phyloP scores from a whole-genome alignment of 2,888 invertebrate species.

The Fissipunctia ypsillon region DNA sequence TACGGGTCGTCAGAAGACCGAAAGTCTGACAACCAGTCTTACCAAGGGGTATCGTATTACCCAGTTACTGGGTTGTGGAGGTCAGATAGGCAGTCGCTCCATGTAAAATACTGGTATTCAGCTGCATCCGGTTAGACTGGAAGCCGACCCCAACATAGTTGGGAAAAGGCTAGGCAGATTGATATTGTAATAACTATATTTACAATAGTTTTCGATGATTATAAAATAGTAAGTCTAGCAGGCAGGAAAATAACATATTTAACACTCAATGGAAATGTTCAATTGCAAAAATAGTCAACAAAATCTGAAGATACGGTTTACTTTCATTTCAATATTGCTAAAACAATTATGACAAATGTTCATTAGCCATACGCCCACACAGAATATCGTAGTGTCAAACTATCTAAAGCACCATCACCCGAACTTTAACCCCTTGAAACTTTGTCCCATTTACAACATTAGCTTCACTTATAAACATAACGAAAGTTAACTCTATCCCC shows the following conservation, averaged over 20 bases:
- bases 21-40: too few species aligned
- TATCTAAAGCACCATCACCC: slow-evolving; percentile 61
- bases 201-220: neutral
- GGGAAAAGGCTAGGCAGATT: too few species aligned
- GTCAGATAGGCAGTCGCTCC: too few species aligned
- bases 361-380: slow-evolving; percentile 3
- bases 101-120: too few species aligned
- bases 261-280: neutral
- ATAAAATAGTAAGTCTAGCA: neutral
- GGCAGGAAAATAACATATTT: neutral
- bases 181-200: too few species aligned
- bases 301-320: neutral
- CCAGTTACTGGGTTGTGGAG: too few species aligned
- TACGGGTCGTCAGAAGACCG: too few species aligned
- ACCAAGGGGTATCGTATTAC: too few species aligned
- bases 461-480: neutral
- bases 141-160: too few species aligned
- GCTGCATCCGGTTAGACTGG: too few species aligned
- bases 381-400: slow-evolving; percentile 1
- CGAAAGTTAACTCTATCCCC: slow-evolving; percentile 23
- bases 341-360: slow-evolving; percentile 6
- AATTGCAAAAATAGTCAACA: neutral
- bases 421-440: slow-evolving; percentile 62
- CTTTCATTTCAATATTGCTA: neutral
- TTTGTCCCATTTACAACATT: slow-evolving; percentile 26